Percentiles rank a stretch among this genome's conserved stretches.
phyloP scores from a whole-genome alignment of 2,797 vertebrate genomes.

The Poeciliopsis turneri region DNA sequence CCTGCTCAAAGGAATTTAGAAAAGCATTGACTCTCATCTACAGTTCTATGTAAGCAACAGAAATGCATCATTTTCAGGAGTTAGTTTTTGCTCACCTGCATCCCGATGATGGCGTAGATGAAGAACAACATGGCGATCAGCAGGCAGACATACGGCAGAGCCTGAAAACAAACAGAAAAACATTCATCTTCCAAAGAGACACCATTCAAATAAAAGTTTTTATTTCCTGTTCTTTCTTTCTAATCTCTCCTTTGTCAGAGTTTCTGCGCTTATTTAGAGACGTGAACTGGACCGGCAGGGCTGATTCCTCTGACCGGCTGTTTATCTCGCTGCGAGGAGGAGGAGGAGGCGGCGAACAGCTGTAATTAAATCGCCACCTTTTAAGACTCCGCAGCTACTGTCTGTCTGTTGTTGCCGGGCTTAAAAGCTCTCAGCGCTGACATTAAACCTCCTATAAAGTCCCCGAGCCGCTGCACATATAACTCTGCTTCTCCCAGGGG shows the following conservation, averaged over 20 bases:
- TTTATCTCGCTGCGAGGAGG: conserved; percentile 33
- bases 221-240: not conserved
- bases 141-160: conserved; percentile 96
- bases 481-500: conserved; percentile 48
- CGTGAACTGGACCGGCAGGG: conserved; percentile 26
- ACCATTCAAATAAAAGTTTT: not conserved
- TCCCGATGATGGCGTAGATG: conserved; percentile 99
- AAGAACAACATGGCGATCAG: conserved; percentile 99
- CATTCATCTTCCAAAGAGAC: not conserved
- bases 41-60: not conserved
- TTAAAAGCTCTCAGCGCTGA: conserved; percentile 65
- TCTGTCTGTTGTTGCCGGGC: conserved; percentile 60
- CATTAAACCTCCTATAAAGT: conserved; percentile 61
- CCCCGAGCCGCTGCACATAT: conserved; percentile 43
- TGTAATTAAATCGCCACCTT: conserved; percentile 66
- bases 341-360: conserved; percentile 26
- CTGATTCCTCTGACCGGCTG: conserved; percentile 43
- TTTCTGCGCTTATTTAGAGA: conserved; percentile 31
- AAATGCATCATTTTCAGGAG: not conserved
- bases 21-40: not conserved
- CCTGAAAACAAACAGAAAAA: conserved; percentile 76
- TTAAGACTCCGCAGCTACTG: conserved; percentile 50
- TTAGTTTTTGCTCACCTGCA: conserved; percentile 86
- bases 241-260: conserved; percentile 28
- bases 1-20: too few relatives aligned